phyloP scores from a whole-genome alignment of 2,888 invertebrate genomes.

The Pyrochroa serraticornis region DNA sequence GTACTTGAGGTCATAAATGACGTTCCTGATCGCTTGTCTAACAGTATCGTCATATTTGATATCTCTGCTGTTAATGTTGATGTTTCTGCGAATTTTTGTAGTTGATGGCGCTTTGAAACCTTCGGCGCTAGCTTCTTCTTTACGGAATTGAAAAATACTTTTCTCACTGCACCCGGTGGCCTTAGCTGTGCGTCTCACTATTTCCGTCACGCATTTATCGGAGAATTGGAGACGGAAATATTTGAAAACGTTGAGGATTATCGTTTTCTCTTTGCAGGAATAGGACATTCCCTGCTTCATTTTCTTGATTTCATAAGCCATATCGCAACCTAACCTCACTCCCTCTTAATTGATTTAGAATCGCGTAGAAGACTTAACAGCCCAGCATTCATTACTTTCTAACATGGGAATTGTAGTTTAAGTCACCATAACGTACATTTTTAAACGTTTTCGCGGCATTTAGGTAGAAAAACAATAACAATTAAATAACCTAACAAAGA shows the following conservation, averaged over 20 bases:
- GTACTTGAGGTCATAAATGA: conserved; percentile 53
- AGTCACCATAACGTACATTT: no score
- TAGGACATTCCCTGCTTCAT: conserved; percentile 58
- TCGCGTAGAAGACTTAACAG: no score
- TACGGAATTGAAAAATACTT: conserved; percentile 56
- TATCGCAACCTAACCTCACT: conserved; percentile 1
- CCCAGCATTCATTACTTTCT: no score
- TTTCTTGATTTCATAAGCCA: conserved; percentile 50
- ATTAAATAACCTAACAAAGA: no score
- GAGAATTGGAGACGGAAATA: conserved; percentile 52
- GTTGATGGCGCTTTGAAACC: conserved; percentile 55
- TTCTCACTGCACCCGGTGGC: conserved; percentile 58
- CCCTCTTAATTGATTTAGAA: no score
- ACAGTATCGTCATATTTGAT: conserved; percentile 54
- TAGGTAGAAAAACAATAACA: no score
- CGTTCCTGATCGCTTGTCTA: conserved; percentile 51
- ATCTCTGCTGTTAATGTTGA: conserved; percentile 55
- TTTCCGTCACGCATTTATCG: conserved; percentile 53
- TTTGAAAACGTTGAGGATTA: conserved; percentile 57
- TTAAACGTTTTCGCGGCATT: no score
- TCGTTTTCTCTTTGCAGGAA: conserved; percentile 55
- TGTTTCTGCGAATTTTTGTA: conserved; percentile 53
- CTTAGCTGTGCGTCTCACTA: conserved; percentile 52
- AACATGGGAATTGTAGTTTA: no score
- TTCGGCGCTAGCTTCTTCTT: conserved; percentile 54